phyloP scores from a whole-genome alignment of 2,888 invertebrate species.

The Blastobasis lacticolella region DNA sequence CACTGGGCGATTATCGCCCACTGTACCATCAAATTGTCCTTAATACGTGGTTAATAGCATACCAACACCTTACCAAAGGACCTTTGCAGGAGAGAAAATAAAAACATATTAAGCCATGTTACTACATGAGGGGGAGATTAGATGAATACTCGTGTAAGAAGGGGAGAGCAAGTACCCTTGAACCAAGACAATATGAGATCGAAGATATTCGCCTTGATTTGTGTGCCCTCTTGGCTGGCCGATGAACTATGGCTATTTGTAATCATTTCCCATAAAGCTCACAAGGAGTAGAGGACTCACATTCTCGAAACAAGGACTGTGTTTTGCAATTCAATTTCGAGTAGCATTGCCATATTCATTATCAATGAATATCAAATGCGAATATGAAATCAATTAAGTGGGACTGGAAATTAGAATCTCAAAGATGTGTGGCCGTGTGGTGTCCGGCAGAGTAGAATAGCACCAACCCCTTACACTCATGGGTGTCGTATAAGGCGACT shows the following conservation, averaged over 20 bases:
- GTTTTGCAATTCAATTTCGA: too few species aligned
- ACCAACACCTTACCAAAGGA: constrained; percentile 15
- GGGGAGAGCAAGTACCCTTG: constrained; percentile 3
- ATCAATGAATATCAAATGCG: too few species aligned
- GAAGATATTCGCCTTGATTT: constrained; percentile 11
- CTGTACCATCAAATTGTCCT: constrained; percentile 24
- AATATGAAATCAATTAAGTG: too few species aligned
- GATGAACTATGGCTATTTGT: constrained; percentile 1
- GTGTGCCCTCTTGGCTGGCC: constrained; percentile 10
- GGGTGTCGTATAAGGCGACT: too few species aligned
- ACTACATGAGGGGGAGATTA: not conserved
- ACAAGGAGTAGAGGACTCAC: too few species aligned
- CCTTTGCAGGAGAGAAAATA: constrained; percentile 2
- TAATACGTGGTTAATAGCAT: constrained; percentile 20
- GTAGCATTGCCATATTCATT: too few species aligned
- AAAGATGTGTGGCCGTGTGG: too few species aligned
- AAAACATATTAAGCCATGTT: constrained; percentile 2
- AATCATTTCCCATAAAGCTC: too few species aligned
- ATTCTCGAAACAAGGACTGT: too few species aligned
- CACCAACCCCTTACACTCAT: too few species aligned
- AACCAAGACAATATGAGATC: constrained; percentile 11
- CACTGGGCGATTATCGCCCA: not conserved
- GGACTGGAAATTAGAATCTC: too few species aligned
- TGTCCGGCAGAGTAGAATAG: too few species aligned
- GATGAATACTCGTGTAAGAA: not conserved